Evolutionary conservation across 1,140 invertebrate species (phyloP).

Genomic region (Cydia amplana): DNA sequence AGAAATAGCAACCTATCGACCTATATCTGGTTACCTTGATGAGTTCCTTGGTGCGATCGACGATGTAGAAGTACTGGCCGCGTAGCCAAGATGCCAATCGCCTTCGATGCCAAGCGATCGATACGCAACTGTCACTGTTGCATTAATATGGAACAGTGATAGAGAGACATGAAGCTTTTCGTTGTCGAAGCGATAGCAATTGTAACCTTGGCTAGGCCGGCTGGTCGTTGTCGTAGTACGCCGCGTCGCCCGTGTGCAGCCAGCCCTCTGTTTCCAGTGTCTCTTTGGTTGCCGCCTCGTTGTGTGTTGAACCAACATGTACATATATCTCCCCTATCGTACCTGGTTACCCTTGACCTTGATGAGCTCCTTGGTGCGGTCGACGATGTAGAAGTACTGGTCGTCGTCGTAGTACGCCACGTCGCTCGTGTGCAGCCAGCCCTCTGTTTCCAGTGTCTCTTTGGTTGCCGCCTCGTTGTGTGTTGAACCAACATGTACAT

Average conservation of each 20-base stretch:
- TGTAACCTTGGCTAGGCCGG: too few relatives aligned
- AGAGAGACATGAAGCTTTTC: too few relatives aligned
- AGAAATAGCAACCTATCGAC: not conserved
- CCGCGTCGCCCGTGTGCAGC: conserved; percentile 90
- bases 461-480: conserved; percentile 80
- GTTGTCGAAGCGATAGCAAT: too few relatives aligned
- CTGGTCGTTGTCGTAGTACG: conserved; percentile 85
- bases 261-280: conserved; percentile 86
- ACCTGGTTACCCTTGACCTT: too few relatives aligned
- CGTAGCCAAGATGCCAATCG: too few relatives aligned
- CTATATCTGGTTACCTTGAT: conserved; percentile 93
- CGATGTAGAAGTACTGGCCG: conserved; percentile 87
- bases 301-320: too few relatives aligned
- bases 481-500: too few relatives aligned
- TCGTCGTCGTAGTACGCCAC: conserved; percentile 88
- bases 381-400: conserved; percentile 90
- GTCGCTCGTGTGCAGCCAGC: conserved; percentile 91
- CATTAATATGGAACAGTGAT: too few relatives aligned
- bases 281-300: conserved; percentile 81
- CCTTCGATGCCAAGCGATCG: too few relatives aligned
- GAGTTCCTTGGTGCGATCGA: conserved; percentile 91
- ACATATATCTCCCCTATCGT: too few relatives aligned
- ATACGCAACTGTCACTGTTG: too few relatives aligned
- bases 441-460: conserved; percentile 84
- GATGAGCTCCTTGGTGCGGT: conserved; percentile 92